Base-by-base conservation (phyloP, 2,888 invertebrate genomes). In the Spodoptera picta region DNA sequence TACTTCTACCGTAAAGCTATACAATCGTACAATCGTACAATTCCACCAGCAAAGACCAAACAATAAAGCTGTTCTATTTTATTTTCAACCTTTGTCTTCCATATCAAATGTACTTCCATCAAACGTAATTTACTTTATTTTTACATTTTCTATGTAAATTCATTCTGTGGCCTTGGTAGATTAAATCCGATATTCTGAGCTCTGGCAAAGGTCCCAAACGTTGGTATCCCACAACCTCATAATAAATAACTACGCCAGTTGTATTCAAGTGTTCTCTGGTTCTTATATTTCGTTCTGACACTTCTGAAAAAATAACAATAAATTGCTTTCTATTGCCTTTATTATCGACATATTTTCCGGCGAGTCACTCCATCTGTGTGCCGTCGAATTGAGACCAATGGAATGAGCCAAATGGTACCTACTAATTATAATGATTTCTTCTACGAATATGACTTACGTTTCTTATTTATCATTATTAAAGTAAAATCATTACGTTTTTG, bases 291-390 rank as follows among this genome's bases (percentile, higher is more conserved):
- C 60, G 66, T 76, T 69, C 59, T 67, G 68, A 69, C 69, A 73
- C 62, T 65, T 41, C 54, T 62, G 19, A 58, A 73, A 72, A 70
- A 67, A 65, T 65, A 70, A 63, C 58, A 66, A 68, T 76, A 75
- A 74, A 79, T 80, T 82, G 72, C 68, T 68, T 80, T 73, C 79
- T 81, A 83, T 81, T 82, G 83, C 81, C 74, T 84, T 83, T 84
- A 85, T 87, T 84, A 79, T 79, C 69, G 69, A 81, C 78, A 79
- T 87, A 79, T 86, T 86, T 82, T 69, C 68, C 69, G 63, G 77
- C 66, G 66, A 74, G 70, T 70, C 72, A 72, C 71, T 62, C 71
- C 69, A 60, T 66, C 60, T 60, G 64, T 45, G 59, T 50, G 58
- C 51, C 41, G 43, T 62, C 42, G 58, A 70, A 72, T 70, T 71